Conservation (phyloP, 2,888 invertebrate species). For the Mimas tiliae region DNA sequence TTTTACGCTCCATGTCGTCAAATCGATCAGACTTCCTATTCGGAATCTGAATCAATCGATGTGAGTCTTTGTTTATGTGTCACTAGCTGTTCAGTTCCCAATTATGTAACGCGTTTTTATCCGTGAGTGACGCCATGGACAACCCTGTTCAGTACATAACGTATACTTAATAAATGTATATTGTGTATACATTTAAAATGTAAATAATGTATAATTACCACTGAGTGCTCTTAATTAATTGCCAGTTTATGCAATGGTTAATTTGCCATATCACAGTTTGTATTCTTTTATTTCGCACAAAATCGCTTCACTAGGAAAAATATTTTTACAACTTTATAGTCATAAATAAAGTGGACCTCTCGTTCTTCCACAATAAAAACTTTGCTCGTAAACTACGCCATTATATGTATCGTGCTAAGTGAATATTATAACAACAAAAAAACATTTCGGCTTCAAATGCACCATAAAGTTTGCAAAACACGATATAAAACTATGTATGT, state of each 20-base stretch:
- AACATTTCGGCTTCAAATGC: neutral
- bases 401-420: constrained; percentile 1
- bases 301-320: neutral
- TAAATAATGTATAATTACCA: too few relatives aligned
- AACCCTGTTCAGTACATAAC: neutral
- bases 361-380: neutral
- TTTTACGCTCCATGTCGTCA: constrained; percentile 75
- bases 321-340: neutral
- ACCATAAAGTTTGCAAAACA: neutral
- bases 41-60: constrained; percentile 57
- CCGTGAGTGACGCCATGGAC: neutral
- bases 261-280: too few relatives aligned
- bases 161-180: too few relatives aligned
- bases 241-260: too few relatives aligned
- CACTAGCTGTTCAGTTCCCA: constrained; percentile 24
- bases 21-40: constrained; percentile 64
- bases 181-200: too few relatives aligned
- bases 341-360: neutral
- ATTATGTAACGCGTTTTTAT: constrained; percentile 16
- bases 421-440: neutral
- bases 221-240: too few relatives aligned
- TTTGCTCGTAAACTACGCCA: neutral
- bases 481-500: neutral
- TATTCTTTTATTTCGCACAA: too few relatives aligned
- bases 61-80: constrained; percentile 39